Evolutionary conservation across 2,797 vertebrate genomes (phyloP), one percentile per base, ranked within the genome.

Genomic region (Scomberomorus guttatus): DNA sequence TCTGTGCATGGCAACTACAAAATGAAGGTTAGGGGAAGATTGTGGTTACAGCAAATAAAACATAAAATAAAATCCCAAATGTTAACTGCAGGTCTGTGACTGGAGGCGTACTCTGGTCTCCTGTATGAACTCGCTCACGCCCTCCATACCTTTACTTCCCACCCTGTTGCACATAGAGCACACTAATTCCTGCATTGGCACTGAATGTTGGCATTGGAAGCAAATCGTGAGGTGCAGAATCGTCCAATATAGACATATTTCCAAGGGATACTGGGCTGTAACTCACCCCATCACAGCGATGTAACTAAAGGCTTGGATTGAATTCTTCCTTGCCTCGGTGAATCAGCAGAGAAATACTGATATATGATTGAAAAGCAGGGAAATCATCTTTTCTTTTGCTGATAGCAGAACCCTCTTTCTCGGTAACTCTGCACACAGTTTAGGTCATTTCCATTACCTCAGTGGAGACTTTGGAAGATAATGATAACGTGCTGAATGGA

Each of bases 371-470:
- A 88, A 77, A 58, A 83, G 82, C 46, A 27, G 32, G 58, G 55
- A 79, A 86, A 62, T 85, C 71, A 63, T 86, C 52, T 69, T 81
- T 80, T 81, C 71, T 56, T 81, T 73, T 25, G 15, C 73, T 77
- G 81, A 87, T 87, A 77, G 66, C 27, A 57, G 44, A 86, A 75
- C 57, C 51, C 54, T 73, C 67, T 77, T 83, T 79, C 79, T 87
- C 63, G 25, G 85, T 90, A 79, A 84, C 72, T 90, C 76, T 64
- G 85, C 87, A 89, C 81, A 91, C 85, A 93, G 82, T 89, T 88
- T 82, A 80, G 76, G 75, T 86, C 75, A 87, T 93, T 93, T 93
- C 90, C 87, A 92, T 91, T 92, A 91, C 82, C 68, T 75, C 58
- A 56, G 68, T 70, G 37, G 77, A 83, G 87, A 84, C 58, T 79